Evolutionary conservation across 2,888 invertebrate genomes (phyloP), one percentile per base, ranked within the genome.

Genomic region (Capitulum mitella): DNA sequence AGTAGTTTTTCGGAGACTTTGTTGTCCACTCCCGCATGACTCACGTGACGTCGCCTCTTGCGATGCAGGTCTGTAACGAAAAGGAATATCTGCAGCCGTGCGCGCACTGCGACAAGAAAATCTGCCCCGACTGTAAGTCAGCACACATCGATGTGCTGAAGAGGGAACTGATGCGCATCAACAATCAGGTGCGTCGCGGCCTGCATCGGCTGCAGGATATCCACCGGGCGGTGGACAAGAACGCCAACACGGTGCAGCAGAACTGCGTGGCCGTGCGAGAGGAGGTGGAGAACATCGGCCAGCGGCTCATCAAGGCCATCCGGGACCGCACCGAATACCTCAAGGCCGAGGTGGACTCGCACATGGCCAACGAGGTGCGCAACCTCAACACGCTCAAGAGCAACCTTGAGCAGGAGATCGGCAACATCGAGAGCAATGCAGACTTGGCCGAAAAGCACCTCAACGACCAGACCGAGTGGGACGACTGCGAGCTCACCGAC

Each of bases 81-180:
- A 94, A 97, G 87, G 92, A 94, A 80, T 94, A 95, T 85, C 92
- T 95, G 83, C 91, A 90, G 79, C 88, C 90, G 77, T 99, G 98
- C 86, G 92, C 93, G 43, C 98, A 99, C 86, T 99, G 99, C 87
- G 97, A 98, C 84, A 96, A 97, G 85, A 95, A 96, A 87, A 93
- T 98, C 81, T 99, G 98, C 87, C 92, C 93, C 83, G 96, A 97
- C 85, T 99, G 99, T 87, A 97, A 97, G 86, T 85, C 85, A 70
- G 95, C 96, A 26, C 98, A 98, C 86, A 93, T 96, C 92, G 97
- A 98, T 85, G 96, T 97, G 82, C 88, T 98, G 80, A 91, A 96
- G 83, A 90, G 97, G 80, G 97, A 97, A 89, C 93, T 97, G 75
- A 89, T 91, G 81, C 90, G 96, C 84, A 92, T 96, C 80, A 93